These are phyloP conservation scores for Penaeus vannamei DNA, from an alignment of 1,140 invertebrate species.

Conservation along the genomic window DNA sequence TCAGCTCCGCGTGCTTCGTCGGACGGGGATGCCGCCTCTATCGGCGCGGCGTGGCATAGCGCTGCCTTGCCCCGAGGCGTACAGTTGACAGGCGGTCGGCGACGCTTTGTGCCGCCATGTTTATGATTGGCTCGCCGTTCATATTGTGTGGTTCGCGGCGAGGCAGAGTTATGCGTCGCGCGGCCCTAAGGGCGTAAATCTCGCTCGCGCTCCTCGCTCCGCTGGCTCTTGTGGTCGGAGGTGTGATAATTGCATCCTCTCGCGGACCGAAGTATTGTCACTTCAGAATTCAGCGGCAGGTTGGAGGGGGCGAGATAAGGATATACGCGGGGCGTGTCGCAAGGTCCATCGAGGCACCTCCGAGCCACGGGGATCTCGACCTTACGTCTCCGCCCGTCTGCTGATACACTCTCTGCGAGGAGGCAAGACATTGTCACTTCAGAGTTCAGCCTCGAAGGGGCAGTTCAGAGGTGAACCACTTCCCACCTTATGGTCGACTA, in stretches of 20 bases:
- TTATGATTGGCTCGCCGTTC: conserved; percentile 59
- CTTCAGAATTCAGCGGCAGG: conserved; percentile 51
- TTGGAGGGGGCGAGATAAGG: too few relatives aligned
- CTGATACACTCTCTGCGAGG: too few relatives aligned
- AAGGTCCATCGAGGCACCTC: too few relatives aligned
- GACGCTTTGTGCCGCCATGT: conserved; percentile 61
- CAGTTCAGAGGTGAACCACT: too few relatives aligned
- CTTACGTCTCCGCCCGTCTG: too few relatives aligned
- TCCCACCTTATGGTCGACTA: too few relatives aligned
- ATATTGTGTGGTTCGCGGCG: conserved; percentile 54
- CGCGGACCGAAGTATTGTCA: conserved; percentile 53
- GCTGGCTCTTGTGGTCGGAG: neutral
- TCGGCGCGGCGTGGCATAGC: conserved; percentile 43
- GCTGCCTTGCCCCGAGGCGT: conserved; percentile 48
- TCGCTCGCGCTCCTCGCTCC: neutral
- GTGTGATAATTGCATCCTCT: conserved; percentile 53
- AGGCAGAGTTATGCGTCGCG: conserved; percentile 1
- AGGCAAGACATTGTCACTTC: too few relatives aligned
- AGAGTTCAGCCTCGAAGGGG: too few relatives aligned
- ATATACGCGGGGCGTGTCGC: too few relatives aligned
- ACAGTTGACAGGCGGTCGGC: conserved; percentile 60
- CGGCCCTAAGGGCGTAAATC: neutral
- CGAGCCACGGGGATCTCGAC: too few relatives aligned
- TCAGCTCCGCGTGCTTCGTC: conserved; percentile 30
- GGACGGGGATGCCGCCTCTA: conserved; percentile 34